phyloP scores from a whole-genome alignment of 2,888 invertebrate species.

The Abrostola tripartita region DNA sequence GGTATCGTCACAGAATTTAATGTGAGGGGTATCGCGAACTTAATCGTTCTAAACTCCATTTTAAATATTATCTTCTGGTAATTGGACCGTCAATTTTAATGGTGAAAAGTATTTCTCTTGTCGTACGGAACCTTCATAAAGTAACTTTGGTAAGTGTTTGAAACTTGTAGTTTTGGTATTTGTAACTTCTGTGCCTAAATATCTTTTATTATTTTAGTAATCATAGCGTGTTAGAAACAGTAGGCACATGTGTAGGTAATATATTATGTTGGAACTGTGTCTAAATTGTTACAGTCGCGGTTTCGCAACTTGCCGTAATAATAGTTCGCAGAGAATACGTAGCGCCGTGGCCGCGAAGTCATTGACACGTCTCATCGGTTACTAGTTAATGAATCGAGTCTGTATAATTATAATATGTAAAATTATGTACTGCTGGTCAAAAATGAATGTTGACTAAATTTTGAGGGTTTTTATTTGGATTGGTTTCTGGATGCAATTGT shows the following conservation, averaged over 20 bases:
- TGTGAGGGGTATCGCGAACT: neutral
- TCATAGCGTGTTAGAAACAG: neutral
- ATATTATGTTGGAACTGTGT: neutral
- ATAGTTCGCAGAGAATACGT: slow-evolving; percentile 32
- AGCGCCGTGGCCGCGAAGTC: slow-evolving; percentile 25
- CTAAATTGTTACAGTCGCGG: slow-evolving; percentile 28
- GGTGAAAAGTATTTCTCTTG: no score
- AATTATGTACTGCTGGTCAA: neutral
- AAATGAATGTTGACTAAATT: no score
- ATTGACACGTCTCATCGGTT: slow-evolving; percentile 47
- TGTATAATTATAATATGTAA: slow-evolving; percentile 6
- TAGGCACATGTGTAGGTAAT: neutral
- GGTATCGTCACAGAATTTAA: neutral
- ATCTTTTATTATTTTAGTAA: neutral
- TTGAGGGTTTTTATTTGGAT: no score
- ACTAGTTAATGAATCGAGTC: slow-evolving; percentile 43
- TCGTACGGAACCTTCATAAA: no score
- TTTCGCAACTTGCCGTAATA: slow-evolving; percentile 47
- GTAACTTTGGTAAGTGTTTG: no score
- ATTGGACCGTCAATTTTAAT: no score
- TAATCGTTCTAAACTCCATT: no score
- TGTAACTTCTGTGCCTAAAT: neutral
- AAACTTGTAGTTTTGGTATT: neutral
- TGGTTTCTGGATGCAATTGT: no score
- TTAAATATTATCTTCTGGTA: no score